phyloP scores from a whole-genome alignment of 1,140 invertebrate genomes.

The Drosophila insularis region DNA sequence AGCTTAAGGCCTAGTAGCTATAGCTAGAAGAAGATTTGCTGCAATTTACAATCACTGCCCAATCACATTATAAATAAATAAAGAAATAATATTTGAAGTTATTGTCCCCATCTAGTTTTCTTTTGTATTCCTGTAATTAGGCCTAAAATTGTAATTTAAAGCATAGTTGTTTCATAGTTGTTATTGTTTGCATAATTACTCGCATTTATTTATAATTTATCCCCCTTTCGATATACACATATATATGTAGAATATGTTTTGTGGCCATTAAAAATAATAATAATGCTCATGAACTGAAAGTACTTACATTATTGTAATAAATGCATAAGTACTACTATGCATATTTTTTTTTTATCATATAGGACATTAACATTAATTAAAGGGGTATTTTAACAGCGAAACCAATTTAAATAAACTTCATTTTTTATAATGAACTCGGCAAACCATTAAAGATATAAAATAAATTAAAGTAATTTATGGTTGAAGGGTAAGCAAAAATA shows the following conservation, averaged over 20 bases:
- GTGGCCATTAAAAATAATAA: slow-evolving; percentile 11
- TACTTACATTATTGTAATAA: slow-evolving; percentile 9
- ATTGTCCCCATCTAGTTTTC: background rate
- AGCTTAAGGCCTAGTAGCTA: too few relatives aligned
- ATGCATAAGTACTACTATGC: slow-evolving; percentile 5
- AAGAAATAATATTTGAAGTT: too few relatives aligned
- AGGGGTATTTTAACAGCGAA: slow-evolving; percentile 40
- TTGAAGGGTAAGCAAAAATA: slow-evolving; percentile 18
- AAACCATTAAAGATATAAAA: slow-evolving; percentile 54
- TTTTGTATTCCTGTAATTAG: background rate
- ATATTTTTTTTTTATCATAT: background rate
- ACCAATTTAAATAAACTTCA: slow-evolving; percentile 46
- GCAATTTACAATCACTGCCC: too few relatives aligned
- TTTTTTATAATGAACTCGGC: slow-evolving; percentile 17
- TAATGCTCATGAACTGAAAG: slow-evolving; percentile 1
- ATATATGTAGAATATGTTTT: background rate
- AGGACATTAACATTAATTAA: slow-evolving; percentile 51
- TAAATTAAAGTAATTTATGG: slow-evolving; percentile 64
- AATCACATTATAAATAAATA: too few relatives aligned
- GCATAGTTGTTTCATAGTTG: background rate
- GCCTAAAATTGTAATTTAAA: background rate
- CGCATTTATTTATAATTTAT: slow-evolving; percentile 6
- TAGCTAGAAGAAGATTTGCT: too few relatives aligned
- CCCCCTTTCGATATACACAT: background rate
- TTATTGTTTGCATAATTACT: background rate